Evolutionary conservation across 2,888 invertebrate species (phyloP).

Genomic region (Drosophila limbata): DNA sequence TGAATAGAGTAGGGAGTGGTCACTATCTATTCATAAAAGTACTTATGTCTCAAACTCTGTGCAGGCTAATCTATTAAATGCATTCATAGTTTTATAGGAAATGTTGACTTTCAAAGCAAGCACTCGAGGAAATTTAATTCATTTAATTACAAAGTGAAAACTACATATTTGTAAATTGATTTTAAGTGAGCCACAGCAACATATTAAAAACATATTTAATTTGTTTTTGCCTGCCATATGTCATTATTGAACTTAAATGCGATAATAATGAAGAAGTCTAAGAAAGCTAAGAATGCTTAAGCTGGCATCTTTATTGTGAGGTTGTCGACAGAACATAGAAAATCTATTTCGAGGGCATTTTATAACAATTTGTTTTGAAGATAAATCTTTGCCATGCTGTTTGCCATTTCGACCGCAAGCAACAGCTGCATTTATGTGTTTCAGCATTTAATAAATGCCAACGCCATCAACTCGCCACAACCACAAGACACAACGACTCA

Average conservation of each 20-base stretch:
- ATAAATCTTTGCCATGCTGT: constrained; percentile 19
- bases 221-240: neutral
- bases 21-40: neutral
- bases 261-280: neutral
- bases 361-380: constrained; percentile 3
- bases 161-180: neutral
- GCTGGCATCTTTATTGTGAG: neutral
- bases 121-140: neutral
- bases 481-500: constrained; percentile 44
- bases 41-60: too few relatives aligned
- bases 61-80: neutral
- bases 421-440: constrained; percentile 45
- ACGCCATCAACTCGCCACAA: constrained; percentile 41
- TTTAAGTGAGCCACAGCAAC: constrained; percentile 3
- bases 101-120: neutral
- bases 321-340: neutral
- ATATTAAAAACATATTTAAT: constrained; percentile 4
- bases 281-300: neutral
- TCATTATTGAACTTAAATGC: constrained; percentile 3
- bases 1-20: neutral
- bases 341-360: constrained; percentile 12
- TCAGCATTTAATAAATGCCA: constrained; percentile 56
- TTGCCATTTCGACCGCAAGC: constrained; percentile 36
- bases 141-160: constrained; percentile 2
- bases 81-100: neutral